Percentiles rank a stretch among this genome's conserved stretches.
Evolutionary conservation across 2,888 invertebrate genomes (phyloP).

Genomic region (Ectropis crepuscularia): DNA sequence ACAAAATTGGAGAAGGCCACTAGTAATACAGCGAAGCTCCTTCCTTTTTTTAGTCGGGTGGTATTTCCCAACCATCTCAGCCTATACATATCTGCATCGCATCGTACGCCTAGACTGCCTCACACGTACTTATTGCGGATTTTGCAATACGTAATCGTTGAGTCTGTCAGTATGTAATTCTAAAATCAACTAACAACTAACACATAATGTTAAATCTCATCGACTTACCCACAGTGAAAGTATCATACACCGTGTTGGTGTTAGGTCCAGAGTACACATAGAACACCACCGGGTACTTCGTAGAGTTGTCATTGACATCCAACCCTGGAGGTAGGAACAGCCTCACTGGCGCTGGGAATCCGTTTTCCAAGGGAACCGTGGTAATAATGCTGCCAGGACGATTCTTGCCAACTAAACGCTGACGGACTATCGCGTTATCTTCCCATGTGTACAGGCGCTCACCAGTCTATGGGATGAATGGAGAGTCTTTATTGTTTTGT

Average conservation of each 20-base stretch:
- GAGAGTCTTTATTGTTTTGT: background rate
- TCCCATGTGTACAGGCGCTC: constrained; percentile 81
- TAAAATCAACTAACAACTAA: too few species aligned
- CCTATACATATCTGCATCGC: too few species aligned
- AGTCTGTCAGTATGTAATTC: too few species aligned
- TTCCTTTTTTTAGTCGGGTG: too few species aligned
- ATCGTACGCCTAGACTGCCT: too few species aligned
- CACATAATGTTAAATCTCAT: too few species aligned
- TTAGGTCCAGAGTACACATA: constrained; percentile 95
- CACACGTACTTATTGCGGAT: too few species aligned
- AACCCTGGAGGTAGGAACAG: constrained; percentile 88
- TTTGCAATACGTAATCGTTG: too few species aligned
- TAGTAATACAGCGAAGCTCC: too few species aligned
- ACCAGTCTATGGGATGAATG: constrained; percentile 45
- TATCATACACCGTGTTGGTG: constrained; percentile 89
- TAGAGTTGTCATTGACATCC: constrained; percentile 78
- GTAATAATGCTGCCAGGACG: constrained; percentile 83
- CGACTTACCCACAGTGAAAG: constrained; percentile 84
- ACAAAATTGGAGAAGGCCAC: too few species aligned
- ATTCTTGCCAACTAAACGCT: constrained; percentile 74
- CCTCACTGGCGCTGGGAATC: constrained; percentile 86
- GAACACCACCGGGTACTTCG: constrained; percentile 89
- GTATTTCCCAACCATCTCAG: too few species aligned
- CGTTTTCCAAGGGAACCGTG: constrained; percentile 83
- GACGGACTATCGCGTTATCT: constrained; percentile 82